Evolutionary conservation across 2,113 vertebrate genomes (phyloP).

Genomic region (Coryphaenoides rupestris): DNA sequence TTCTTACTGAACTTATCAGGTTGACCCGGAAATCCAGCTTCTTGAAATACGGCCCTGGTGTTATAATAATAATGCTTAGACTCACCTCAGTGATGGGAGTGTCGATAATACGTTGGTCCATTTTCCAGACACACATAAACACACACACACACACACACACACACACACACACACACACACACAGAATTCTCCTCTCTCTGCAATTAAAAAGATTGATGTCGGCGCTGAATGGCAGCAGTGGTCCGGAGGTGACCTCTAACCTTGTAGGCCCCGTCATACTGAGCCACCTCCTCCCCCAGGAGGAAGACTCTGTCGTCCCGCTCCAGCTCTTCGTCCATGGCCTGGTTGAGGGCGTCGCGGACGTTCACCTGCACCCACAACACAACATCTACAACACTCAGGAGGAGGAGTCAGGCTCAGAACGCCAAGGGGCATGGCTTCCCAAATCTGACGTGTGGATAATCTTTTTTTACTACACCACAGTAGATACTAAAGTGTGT

Average conservation of each 20-base stretch:
- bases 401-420: too few species aligned
- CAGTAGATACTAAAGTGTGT: too few species aligned
- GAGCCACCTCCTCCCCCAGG: slow-evolving; percentile 95
- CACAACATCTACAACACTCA: background rate
- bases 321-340: slow-evolving; percentile 96
- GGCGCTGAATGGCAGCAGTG: too few species aligned
- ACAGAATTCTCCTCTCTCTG: too few species aligned
- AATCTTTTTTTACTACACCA: too few species aligned
- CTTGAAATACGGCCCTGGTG: too few species aligned
- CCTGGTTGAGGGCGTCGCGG: slow-evolving; percentile 94
- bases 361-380: slow-evolving; percentile 80
- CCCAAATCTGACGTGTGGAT: too few species aligned
- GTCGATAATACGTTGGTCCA: slow-evolving; percentile 94
- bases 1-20: too few species aligned
- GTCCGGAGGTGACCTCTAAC: slow-evolving; percentile 65
- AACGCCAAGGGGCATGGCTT: too few species aligned
- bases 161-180: background rate
- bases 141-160: background rate
- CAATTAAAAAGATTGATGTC: too few species aligned
- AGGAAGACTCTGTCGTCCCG: slow-evolving; percentile 91
- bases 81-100: slow-evolving; percentile 95
- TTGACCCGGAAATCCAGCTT: too few species aligned
- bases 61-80: background rate
- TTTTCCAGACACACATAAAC: slow-evolving; percentile 72
- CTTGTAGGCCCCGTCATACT: slow-evolving; percentile 99